Base-by-base conservation (phyloP, 1,140 invertebrate genomes). In the Brachionus paranguensis region DNA sequence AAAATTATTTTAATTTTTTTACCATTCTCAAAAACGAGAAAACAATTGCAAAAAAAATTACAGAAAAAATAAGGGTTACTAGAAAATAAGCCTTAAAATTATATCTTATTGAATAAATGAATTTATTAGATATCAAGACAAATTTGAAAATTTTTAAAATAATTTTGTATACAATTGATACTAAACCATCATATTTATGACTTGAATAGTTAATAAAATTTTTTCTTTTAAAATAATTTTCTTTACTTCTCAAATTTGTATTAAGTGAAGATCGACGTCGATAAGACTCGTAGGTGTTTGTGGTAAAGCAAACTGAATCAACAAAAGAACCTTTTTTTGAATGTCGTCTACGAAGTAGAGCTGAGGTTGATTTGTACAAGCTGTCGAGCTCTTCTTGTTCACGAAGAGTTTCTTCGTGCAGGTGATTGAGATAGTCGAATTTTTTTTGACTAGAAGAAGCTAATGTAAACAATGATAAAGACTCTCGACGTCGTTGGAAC, bases 41-140 rank as follows among this genome's bases (percentile, higher is more conserved):
- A 11, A 43, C n/a, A 74, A 74, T 74, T 11, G 33, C 33, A n/a
- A 74, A 43, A 43, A 74, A 45, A 24, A 74, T 74, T 14, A 74
- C 14, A 45, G 33, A 37, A 74, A 74, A 74, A 17, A 74, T 43
- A 10, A 74, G 8, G 1, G 14, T 14, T 0, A 74, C 41, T 10
- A 74, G 24, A 45, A 74, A 45, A 74, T 74, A 74, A 10, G 41
- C 41, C 17, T 20, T 74, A 14, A 74, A 74, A 74, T 74, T 70
- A 70, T 37, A 24, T 70, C 33, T 70, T n/a, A 70, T 74, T 20
- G 70, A 43, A 43, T 43, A 33, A 68, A 68, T n/a, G 14, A 5
- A 33, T 68, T 33, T 68, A 68, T 68, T 33, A 41, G 65, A 37
- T n/a, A 68, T 14, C 17, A 74, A 6, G 17, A 74, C n/a, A 17